Percentiles rank a stretch among this genome's conserved stretches.
These are phyloP conservation scores for Cladorhizidae sp. DNA, from an alignment of 37 sponge, comb jelly and placozoan genomes.

Conservation along the genomic window DNA sequence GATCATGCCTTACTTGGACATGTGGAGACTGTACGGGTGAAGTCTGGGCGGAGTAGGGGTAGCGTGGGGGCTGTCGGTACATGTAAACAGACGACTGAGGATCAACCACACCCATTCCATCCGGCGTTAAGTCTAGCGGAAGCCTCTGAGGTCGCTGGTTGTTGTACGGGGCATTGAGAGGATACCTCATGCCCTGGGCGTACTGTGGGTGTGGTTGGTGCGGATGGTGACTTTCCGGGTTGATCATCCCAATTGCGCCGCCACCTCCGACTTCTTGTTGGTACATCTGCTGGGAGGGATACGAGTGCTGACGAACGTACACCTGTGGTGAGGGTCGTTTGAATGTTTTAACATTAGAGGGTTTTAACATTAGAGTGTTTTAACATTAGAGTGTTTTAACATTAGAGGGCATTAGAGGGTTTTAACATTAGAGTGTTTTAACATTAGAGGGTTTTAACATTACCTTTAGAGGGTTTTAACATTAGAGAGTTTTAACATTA, in stretches of 20 bases:
- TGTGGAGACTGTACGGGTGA: conserved; percentile 47
- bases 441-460: neutral
- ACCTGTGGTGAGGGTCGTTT: neutral
- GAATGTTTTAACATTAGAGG: too few species aligned
- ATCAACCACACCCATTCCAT: neutral
- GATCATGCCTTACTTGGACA: conserved; percentile 6
- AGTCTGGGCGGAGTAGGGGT: conserved; percentile 20
- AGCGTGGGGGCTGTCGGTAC: conserved; percentile 44
- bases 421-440: neutral
- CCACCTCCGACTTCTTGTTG: neutral
- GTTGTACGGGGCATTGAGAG: neutral
- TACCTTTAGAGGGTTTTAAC: too few species aligned
- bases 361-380: neutral
- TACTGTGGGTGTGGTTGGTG: conserved; percentile 2
- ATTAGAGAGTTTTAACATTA: too few species aligned
- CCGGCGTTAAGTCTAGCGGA: neutral
- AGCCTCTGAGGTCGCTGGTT: conserved; percentile 35
- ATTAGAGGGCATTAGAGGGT: neutral
- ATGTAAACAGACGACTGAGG: conserved; percentile 14
- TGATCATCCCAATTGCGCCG: neutral
- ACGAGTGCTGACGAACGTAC: neutral
- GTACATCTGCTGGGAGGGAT: neutral
- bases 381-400: neutral
- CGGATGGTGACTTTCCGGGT: neutral
- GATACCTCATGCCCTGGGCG: conserved; percentile 13